Evolutionary conservation across 2,888 invertebrate species (phyloP), one percentile per base, ranked within the genome.

Genomic region (Lathronympha strigana): DNA sequence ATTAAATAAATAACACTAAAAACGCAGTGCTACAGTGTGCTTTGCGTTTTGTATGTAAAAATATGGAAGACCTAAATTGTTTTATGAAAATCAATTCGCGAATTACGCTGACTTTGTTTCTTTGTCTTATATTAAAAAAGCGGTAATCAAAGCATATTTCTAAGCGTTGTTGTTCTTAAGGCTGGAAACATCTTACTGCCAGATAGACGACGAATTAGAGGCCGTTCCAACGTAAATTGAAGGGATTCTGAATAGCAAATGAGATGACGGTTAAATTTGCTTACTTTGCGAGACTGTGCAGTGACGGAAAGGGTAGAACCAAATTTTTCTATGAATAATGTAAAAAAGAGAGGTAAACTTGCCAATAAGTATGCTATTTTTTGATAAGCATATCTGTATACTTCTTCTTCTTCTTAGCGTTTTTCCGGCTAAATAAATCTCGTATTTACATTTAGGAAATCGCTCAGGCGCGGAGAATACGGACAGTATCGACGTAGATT

Each of bases 181-280:
- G 17, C 36, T 25, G 17, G 9, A 23, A 43, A 21, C 28, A 55
- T 55, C 43, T 6, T 19, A 19, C n/a, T 17, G 17, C 40, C 54
- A 55, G 54, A 55, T 40, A 55, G 19, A 55, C 54, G 54, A 40
- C 40, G 28, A 31, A 31, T 55, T 55, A 55, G 28, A 43, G 40
- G 40, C 28, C 28, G 19, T 55, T 55, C 25, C 55, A 43, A 43
- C 40, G 19, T 43, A 13, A 55, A 43, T 19, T 43, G 19, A 40
- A 54, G 25, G 25, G 40, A 55, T 17, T 55, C 17, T 17, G 55
- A 55, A 55, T 55, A 55, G 40, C 40, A 55, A 55, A 55, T 55
- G 40, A 55, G 38, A 40, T 40, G 55, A 19, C 25, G 55, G 25
- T 55, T 55, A 28, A 55, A 23, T 40, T 40, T 25, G 55, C 40